Percentiles rank a stretch among this genome's conserved stretches.
phyloP scores from a whole-genome alignment of 1,140 invertebrate genomes.

The Chymomyza costata region DNA sequence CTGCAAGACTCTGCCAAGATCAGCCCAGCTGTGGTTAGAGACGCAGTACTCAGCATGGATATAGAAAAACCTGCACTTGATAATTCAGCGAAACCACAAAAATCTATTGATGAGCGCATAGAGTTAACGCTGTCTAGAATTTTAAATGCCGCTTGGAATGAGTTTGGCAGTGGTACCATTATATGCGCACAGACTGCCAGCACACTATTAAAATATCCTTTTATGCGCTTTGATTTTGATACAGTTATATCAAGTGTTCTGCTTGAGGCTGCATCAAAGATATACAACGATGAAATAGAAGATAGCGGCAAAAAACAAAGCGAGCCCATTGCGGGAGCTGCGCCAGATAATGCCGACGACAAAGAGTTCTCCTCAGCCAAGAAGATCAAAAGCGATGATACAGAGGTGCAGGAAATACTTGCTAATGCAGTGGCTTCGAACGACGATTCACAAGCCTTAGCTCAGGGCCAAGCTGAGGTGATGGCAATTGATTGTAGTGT shows the following conservation, averaged over 20 bases:
- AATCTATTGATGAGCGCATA: slow-evolving; percentile 77
- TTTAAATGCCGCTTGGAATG: slow-evolving; percentile 79
- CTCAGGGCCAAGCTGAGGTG: slow-evolving; percentile 20
- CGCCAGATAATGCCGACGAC: slow-evolving; percentile 18
- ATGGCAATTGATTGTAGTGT: slow-evolving; percentile 15
- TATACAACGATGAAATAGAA: slow-evolving; percentile 75
- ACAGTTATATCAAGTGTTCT: slow-evolving; percentile 78
- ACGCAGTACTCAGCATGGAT: slow-evolving; percentile 85
- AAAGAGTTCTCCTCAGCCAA: slow-evolving; percentile 67
- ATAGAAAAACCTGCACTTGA: slow-evolving; percentile 78
- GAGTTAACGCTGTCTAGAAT: slow-evolving; percentile 78
- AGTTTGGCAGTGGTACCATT: slow-evolving; percentile 77
- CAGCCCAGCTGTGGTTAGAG: slow-evolving; percentile 50
- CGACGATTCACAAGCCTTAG: background rate
- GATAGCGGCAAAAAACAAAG: slow-evolving; percentile 15
- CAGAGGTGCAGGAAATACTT: slow-evolving; percentile 66
- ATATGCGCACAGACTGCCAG: slow-evolving; percentile 79
- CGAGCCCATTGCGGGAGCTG: background rate
- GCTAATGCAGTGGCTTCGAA: slow-evolving; percentile 47
- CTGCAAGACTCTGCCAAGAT: background rate
- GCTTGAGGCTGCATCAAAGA: slow-evolving; percentile 80
- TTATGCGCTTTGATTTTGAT: slow-evolving; percentile 68
- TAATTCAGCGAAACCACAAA: slow-evolving; percentile 15
- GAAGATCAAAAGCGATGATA: slow-evolving; percentile 72
- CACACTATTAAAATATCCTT: slow-evolving; percentile 63